phyloP scores from a whole-genome alignment of 2,797 vertebrate genomes.

The Lacerta bilineata region DNA sequence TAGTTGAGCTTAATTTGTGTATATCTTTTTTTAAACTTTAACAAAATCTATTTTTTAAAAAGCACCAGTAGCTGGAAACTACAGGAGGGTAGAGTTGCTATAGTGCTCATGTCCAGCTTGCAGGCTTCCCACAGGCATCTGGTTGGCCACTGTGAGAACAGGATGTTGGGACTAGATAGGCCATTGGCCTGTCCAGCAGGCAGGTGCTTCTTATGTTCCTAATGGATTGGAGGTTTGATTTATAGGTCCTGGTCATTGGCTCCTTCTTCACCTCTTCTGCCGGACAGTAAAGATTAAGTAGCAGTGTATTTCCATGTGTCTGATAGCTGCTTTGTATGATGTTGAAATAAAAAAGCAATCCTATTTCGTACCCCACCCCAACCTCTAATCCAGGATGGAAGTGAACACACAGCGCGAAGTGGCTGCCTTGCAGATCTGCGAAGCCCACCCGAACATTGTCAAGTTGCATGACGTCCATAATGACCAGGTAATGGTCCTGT shows the following conservation, averaged over 20 bases:
- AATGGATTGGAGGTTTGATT: not conserved
- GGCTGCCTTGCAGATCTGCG: constrained; percentile 89
- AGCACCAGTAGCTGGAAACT: too few relatives aligned
- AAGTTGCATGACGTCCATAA: constrained; percentile 90
- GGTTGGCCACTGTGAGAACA: not conserved
- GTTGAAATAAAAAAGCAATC: not conserved
- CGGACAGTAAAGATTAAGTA: not conserved
- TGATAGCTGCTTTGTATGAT: not conserved
- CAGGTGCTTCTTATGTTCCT: not conserved
- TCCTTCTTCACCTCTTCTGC: not conserved
- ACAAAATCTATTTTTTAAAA: too few relatives aligned
- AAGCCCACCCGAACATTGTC: constrained; percentile 91
- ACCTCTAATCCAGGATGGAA: constrained; percentile 84
- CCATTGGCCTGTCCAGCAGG: not conserved
- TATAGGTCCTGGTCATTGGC: too few relatives aligned
- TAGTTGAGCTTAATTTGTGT: too few relatives aligned
- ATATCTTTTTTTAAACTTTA: too few relatives aligned
- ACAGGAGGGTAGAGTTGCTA: too few relatives aligned
- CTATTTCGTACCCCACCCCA: not conserved
- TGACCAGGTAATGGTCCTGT: constrained; percentile 85
- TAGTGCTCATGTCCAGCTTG: not conserved
- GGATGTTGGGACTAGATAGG: not conserved
- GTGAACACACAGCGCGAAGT: constrained; percentile 90
- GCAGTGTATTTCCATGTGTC: not conserved
- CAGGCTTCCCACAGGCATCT: not conserved